A percentile compares a stretch with the other conserved stretches of the same genome.
Conservation (phyloP, 2,888 invertebrate genomes). For the Phyllotreta cruciferae region DNA sequence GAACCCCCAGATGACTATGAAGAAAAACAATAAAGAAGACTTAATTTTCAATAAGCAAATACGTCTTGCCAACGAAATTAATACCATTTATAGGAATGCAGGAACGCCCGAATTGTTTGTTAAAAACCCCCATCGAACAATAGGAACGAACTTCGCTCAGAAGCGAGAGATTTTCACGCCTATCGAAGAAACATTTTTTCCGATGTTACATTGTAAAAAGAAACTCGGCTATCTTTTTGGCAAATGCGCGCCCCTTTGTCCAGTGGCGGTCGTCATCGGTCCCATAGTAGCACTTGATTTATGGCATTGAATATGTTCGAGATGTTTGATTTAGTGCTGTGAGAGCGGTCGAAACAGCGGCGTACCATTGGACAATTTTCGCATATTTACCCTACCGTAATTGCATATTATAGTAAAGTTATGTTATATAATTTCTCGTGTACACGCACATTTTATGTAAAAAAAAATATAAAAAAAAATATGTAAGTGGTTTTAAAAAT, state of each 20-base stretch:
- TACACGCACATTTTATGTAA: background rate
- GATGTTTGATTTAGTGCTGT: constrained; percentile 51
- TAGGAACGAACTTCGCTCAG: constrained; percentile 34
- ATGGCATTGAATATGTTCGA: constrained; percentile 43
- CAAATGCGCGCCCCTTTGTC: constrained; percentile 54
- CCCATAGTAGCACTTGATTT: constrained; percentile 49
- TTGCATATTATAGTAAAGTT: no score
- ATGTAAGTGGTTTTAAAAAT: background rate
- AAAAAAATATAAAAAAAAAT: background rate
- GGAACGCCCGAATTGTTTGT: constrained; percentile 23
- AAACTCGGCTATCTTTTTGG: constrained; percentile 38
- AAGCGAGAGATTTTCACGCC: constrained; percentile 51
- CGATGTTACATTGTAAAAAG: constrained; percentile 34
- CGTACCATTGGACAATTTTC: constrained; percentile 5
- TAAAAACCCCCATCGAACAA: constrained; percentile 30
- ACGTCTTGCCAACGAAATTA: no score
- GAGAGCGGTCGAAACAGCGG: constrained; percentile 17
- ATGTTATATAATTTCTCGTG: no score
- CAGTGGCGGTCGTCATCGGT: constrained; percentile 58
- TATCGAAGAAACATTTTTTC: constrained; percentile 46
- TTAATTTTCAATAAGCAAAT: no score
- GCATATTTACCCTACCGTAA: background rate
- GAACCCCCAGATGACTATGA: no score
- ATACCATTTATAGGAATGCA: no score
- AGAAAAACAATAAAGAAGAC: no score